phyloP scores from a whole-genome alignment of 2,888 invertebrate genomes.

The Desoria tigrina region DNA sequence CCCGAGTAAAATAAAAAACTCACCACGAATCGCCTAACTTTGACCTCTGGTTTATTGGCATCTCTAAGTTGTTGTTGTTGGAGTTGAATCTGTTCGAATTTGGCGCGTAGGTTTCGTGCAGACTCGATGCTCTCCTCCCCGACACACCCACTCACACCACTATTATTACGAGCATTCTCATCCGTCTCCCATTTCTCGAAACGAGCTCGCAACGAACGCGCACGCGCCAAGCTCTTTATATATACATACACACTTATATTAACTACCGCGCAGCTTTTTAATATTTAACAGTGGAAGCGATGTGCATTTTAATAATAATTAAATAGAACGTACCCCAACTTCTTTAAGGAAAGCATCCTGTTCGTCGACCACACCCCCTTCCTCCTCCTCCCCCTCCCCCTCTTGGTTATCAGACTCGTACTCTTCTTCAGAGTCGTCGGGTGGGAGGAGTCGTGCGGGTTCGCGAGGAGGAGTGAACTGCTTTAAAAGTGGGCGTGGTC shows the following conservation, averaged over 20 bases:
- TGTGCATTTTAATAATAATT: conserved; percentile 7
- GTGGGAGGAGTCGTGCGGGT: conserved; percentile 53
- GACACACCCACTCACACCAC: too few species aligned
- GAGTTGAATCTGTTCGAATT: conserved; percentile 66
- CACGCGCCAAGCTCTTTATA: conserved; percentile 68
- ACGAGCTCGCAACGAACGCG: conserved; percentile 79
- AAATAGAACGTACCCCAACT: conserved; percentile 59
- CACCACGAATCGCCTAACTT: conserved; percentile 91
- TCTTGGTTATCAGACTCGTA: conserved; percentile 57
- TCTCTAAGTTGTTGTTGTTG: conserved; percentile 41
- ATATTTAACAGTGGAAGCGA: not conserved
- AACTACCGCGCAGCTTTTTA: too few species aligned
- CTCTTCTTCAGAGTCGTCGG: conserved; percentile 58
- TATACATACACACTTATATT: too few species aligned
- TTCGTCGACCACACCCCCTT: conserved; percentile 57
- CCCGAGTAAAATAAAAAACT: conserved; percentile 59
- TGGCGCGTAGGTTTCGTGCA: conserved; percentile 76
- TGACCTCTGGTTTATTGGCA: conserved; percentile 61
- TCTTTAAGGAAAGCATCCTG: conserved; percentile 69
- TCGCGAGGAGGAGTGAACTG: conserved; percentile 84
- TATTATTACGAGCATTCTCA: conserved; percentile 62
- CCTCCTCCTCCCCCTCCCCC: conserved; percentile 57
- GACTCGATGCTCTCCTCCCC: conserved; percentile 77
- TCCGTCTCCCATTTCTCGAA: conserved; percentile 83
- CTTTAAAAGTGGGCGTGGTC: too few species aligned